These are phyloP conservation scores for Caenorhabditis plicata DNA, from an alignment of 2,888 invertebrate genomes.

Conservation along the genomic window DNA sequence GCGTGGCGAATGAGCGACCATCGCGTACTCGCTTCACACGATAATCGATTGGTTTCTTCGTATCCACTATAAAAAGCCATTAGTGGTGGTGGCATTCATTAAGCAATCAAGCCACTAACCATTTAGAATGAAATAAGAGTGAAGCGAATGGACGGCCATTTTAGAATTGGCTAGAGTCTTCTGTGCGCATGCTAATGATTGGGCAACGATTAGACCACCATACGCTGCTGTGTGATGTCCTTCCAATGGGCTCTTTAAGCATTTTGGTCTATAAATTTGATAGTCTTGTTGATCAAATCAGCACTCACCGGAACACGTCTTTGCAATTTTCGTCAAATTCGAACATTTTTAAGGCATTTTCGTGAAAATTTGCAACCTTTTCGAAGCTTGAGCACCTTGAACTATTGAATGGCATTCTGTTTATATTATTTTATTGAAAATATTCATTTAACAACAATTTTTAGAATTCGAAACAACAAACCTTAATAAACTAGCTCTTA, in stretches of 20 bases:
- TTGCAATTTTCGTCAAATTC: conserved; percentile 27
- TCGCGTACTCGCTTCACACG: conserved; percentile 67
- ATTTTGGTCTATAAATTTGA: conserved; percentile 19
- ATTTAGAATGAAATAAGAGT: conserved; percentile 59
- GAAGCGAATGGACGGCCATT: conserved; percentile 58
- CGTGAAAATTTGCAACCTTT: conserved; percentile 28
- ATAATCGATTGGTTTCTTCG: conserved; percentile 66
- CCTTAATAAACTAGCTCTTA: no score
- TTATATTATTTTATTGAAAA: no score
- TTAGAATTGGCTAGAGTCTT: no score
- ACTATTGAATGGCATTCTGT: no score
- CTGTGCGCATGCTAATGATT: conserved; percentile 55
- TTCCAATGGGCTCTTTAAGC: conserved; percentile 36
- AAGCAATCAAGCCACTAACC: conserved; percentile 30
- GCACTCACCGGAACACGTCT: conserved; percentile 37
- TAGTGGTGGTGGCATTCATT: neutral
- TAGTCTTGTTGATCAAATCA: neutral
- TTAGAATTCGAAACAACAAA: no score
- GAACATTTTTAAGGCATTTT: conserved; percentile 34
- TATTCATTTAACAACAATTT: no score
- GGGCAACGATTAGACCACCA: conserved; percentile 60
- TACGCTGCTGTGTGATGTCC: conserved; percentile 48
- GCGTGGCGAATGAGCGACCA: conserved; percentile 61
- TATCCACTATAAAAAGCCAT: conserved; percentile 42
- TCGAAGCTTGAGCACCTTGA: conserved; percentile 11